Evolutionary conservation across 2,797 vertebrate genomes (phyloP), one percentile per base, ranked within the genome.

Genomic region (Artibeus lituratus): DNA sequence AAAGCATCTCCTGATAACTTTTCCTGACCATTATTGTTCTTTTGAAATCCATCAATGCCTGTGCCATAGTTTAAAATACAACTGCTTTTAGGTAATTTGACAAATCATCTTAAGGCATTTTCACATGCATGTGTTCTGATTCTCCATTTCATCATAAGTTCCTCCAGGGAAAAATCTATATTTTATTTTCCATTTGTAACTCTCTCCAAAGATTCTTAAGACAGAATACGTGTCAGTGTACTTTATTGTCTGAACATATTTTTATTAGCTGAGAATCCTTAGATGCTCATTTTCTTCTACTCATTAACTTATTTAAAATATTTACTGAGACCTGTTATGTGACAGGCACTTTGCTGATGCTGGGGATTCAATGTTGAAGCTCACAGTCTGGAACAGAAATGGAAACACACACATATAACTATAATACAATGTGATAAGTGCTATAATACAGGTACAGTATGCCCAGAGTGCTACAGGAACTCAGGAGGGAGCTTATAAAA

Each of bases 261-360:
- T 92, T 90, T 42, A 62, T 62, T 86, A 37, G 53, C 83, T 85
- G 83, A 91, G 87, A 91, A 72, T 32, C 0, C 57, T 81, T 91
- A 59, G 70, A 77, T 44, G 76, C 65, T 87, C 87, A 84, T 85
- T 94, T 95, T 94, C 91, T 94, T 95, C 93, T 53, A 95, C 80
- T 97, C 74, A 57, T 95, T 95, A 88, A 96, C 95, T 96, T 97
- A 89, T 92, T 96, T 94, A 87, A 94, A 91, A 84, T 85, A 89
- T 94, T 96, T 94, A 87, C 65, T 2, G 49, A 81, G 87, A 59
- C 14, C 72, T 73, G 42, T 94, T 94, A 39, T 55, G 9, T 73
- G 67, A 76, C 72, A 87, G 83, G 65, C 76, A 53, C 24, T 82
- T n/a, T 62, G 70, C 78, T 95, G 74, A 95, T 92, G 90, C 92